Evolutionary conservation across 2,113 vertebrate genomes (phyloP), one percentile per base, ranked within the genome.

Genomic region (Tapirus terrestris): DNA sequence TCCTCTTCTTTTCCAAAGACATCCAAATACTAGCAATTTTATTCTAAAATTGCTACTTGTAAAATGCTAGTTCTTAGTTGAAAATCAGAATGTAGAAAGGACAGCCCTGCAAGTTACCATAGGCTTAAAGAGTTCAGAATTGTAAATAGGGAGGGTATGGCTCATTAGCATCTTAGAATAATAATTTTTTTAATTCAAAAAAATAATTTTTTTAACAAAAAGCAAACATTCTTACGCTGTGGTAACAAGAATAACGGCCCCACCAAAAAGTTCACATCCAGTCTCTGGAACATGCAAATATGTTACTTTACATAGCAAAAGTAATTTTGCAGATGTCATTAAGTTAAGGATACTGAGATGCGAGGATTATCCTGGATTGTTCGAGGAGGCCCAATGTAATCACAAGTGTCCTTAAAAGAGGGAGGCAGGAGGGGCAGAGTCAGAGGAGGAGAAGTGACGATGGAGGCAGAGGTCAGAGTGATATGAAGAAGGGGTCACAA

Each of bases 21-120:
- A 60, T 84, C 16, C 43, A 89, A 89, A 27, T 72, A 61, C 6
- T 63, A 84, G 29, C 39, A 76, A 33, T 6, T 88, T 82, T 58
- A 70, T 83, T 77, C 33, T 53, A 70, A 77, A 88, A 77, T 18
- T 70, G 63, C 14, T 61, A 56, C 61, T 93, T n/a, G 5, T 12
- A 84, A 70, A 90, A 77, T 95, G 48, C n/a, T 68, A 76, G 31
- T 53, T 91, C 63, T 91, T 91, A 96, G 70, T 18, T 89, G n/a
- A 72, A 77, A 84, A 61, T 84, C 21, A 63, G 79, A 72, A 81
- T 31, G 27, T 70, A 39, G 14, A 65, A 31, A 86, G 65, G 56
- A 45, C 17, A n/a, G n/a, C 51, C 33, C 29, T 70, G 56, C 16
- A 91, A 61, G 58, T 70, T 43, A 25, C 27, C 25, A 77, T 27